Conservation (phyloP, 2,797 vertebrate genomes). For the Lycodopsis pacificus region DNA sequence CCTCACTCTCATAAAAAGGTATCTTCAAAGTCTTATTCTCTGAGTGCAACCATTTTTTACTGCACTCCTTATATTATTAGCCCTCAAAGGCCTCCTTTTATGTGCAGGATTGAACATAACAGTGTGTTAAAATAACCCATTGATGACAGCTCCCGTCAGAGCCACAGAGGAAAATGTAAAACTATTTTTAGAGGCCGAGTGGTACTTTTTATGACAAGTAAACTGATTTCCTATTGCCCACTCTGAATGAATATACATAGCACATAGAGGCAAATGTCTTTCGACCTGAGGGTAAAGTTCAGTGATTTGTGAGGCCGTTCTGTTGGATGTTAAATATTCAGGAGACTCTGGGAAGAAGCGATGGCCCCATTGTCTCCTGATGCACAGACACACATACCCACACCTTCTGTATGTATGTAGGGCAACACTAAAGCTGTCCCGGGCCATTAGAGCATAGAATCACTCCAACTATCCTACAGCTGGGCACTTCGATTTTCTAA, state of each 20-base stretch:
- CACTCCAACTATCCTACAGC: neutral
- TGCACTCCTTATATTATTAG: neutral
- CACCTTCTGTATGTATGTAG: neutral
- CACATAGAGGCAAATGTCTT: conserved; percentile 1
- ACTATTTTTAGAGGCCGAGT: neutral
- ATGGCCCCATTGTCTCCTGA: conserved; percentile 19
- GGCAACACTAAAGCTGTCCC: neutral
- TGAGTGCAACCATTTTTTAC: neutral
- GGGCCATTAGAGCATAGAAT: neutral
- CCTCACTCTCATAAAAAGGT: neutral
- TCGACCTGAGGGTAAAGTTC: conserved; percentile 11
- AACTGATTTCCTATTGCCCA: neutral
- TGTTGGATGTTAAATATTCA: conserved; percentile 44
- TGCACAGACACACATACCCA: neutral
- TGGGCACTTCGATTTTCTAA: neutral
- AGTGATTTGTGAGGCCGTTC: conserved; percentile 3
- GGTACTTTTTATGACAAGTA: neutral
- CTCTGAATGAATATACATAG: neutral
- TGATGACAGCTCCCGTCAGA: neutral
- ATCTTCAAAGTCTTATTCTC: neutral
- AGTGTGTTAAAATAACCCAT: neutral
- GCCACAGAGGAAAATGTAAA: neutral
- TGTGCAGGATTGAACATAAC: neutral
- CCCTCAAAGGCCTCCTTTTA: neutral
- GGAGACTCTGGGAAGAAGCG: conserved; percentile 6